These are phyloP conservation scores for Cryptocephalus moraei DNA, from an alignment of 2,888 invertebrate genomes.

Conservation along the genomic window DNA sequence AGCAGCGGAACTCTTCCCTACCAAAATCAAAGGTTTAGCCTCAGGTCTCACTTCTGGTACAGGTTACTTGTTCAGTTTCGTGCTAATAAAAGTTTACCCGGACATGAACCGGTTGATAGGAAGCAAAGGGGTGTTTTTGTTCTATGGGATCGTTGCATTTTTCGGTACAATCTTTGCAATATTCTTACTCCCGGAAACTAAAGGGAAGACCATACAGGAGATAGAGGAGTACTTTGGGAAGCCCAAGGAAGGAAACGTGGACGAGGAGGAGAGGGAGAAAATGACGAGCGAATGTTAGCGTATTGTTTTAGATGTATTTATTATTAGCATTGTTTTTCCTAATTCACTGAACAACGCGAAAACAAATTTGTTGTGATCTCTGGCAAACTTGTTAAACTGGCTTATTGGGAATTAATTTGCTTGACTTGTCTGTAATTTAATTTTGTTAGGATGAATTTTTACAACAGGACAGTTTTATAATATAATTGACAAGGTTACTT, in stretches of 20 bases:
- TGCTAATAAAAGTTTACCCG: conserved; percentile 43
- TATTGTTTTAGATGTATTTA: too few species aligned
- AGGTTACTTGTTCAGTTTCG: conserved; percentile 44
- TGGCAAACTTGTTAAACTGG: too few species aligned
- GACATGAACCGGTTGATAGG: conserved; percentile 35
- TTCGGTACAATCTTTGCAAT: conserved; percentile 42
- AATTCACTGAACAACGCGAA: neutral
- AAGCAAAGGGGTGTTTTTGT: conserved; percentile 41
- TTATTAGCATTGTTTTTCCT: neutral
- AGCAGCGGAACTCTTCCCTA: conserved; percentile 46
- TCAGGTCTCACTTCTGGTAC: conserved; percentile 40
- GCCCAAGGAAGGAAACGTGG: neutral
- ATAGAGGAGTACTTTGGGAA: conserved; percentile 40
- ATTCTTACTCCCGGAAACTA: conserved; percentile 43
- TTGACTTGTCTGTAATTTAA: too few species aligned
- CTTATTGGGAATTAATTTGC: too few species aligned
- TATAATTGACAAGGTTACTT: too few species aligned
- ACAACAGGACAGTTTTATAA: too few species aligned
- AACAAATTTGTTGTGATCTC: too few species aligned
- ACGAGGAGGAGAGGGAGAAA: too few species aligned
- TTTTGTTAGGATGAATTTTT: too few species aligned
- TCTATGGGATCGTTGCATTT: conserved; percentile 39
- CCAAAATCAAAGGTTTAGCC: conserved; percentile 42
- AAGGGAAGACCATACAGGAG: conserved; percentile 42
- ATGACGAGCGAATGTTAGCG: too few species aligned